Conservation (phyloP, 30 jellyfish, hydroid and myxozoan species). For the Pseudorhiza aurosa region DNA sequence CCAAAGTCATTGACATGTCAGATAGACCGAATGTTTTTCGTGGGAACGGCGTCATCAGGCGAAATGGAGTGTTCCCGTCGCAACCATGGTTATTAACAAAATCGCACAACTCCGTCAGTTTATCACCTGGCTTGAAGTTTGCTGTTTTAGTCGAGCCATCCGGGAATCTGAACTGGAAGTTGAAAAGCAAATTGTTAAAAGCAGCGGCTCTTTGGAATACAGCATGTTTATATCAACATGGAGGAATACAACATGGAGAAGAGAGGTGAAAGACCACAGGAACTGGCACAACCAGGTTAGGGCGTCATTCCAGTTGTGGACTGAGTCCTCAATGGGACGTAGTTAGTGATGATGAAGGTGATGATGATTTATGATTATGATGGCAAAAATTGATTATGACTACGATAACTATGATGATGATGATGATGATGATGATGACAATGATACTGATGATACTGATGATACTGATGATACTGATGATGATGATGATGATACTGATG, state of each 20-base stretch:
- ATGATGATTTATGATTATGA: too few relatives aligned
- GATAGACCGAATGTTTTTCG: constrained; percentile 70
- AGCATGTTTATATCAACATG: neutral
- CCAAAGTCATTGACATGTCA: constrained; percentile 73
- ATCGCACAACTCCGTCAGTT: constrained; percentile 57
- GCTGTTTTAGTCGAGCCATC: constrained; percentile 80
- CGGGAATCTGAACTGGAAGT: constrained; percentile 82
- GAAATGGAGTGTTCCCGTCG: constrained; percentile 72
- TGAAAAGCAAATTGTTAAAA: neutral
- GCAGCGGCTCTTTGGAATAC: neutral
- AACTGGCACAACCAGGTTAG: too few relatives aligned
- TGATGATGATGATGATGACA: too few relatives aligned
- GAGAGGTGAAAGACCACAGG: too few relatives aligned
- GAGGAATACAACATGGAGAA: neutral
- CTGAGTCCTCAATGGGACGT: too few relatives aligned
- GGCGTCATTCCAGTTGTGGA: too few relatives aligned
- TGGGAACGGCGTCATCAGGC: constrained; percentile 92
- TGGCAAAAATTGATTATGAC: too few relatives aligned
- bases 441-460: too few relatives aligned
- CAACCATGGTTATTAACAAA: constrained; percentile 63
- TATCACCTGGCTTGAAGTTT: constrained; percentile 73
- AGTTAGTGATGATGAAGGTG: too few relatives aligned
- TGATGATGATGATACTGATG: too few relatives aligned
- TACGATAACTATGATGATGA: too few relatives aligned
- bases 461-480: too few relatives aligned